These are phyloP conservation scores for Sandelia bainsii DNA, from an alignment of 2,797 vertebrate genomes.

Conservation along the genomic window DNA sequence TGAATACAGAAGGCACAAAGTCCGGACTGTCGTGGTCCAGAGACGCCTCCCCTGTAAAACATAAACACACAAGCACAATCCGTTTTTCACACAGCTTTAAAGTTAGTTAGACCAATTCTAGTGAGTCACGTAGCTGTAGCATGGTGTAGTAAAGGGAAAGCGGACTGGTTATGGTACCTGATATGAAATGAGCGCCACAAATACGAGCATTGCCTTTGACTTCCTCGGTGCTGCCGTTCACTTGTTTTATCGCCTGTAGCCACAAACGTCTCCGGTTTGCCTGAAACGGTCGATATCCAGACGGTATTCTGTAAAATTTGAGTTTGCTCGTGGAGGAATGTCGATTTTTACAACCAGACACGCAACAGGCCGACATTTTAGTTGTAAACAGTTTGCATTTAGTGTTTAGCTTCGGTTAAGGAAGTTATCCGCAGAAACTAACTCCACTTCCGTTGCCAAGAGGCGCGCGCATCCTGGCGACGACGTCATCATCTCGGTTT, in stretches of 20 bases:
- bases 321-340: not conserved
- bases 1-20: conserved; percentile 70
- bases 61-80: not conserved
- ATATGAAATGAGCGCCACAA: conserved; percentile 73
- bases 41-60: conserved; percentile 54
- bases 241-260: conserved; percentile 42
- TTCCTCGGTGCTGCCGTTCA: conserved; percentile 14
- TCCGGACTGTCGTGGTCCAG: conserved; percentile 40
- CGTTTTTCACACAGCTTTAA: not conserved
- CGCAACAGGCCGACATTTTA: conserved; percentile 59
- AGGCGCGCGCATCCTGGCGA: conserved; percentile 36
- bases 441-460: conserved; percentile 55
- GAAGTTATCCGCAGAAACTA: conserved; percentile 23
- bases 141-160: rapidly evolving
- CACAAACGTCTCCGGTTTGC: conserved; percentile 53
- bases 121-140: not conserved
- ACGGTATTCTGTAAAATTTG: conserved; percentile 59
- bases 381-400: rapidly evolving
- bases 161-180: conserved; percentile 34
- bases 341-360: conserved; percentile 49
- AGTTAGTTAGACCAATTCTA: no score
- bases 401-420: not conserved
- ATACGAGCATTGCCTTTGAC: conserved; percentile 11
- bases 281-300: conserved; percentile 9
- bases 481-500: not conserved